These are phyloP conservation scores for Gallinago jamesoni DNA, from an alignment of 2,113 vertebrate species.

Conservation along the genomic window DNA sequence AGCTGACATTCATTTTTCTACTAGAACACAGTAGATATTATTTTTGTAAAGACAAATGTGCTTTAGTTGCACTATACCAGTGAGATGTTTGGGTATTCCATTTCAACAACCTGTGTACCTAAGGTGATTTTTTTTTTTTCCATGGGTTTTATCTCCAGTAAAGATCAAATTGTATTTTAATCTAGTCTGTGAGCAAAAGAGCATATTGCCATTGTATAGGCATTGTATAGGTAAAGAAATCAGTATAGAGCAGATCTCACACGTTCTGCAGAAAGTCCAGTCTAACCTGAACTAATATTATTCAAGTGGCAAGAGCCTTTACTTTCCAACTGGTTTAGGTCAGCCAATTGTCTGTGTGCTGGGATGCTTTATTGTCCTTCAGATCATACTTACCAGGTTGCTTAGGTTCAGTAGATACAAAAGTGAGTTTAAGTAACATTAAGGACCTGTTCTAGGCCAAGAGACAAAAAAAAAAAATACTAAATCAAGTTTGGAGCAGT, in stretches of 20 bases:
- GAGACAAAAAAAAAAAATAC: background rate
- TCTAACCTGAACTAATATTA: background rate
- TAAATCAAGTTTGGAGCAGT: background rate
- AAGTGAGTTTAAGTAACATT: constrained; percentile 45
- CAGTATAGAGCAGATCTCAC: constrained; percentile 1
- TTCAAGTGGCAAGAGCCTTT: constrained; percentile 13
- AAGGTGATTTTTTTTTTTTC: background rate
- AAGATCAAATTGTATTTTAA: constrained; percentile 28
- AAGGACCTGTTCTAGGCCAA: constrained; percentile 3
- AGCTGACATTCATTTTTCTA: constrained; percentile 44
- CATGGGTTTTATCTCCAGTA: background rate
- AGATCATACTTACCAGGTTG: background rate
- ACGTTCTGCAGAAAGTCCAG: background rate
- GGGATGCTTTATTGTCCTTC: constrained; percentile 16
- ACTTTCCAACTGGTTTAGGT: background rate
- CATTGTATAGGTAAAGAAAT: constrained; percentile 9
- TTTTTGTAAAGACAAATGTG: constrained; percentile 50
- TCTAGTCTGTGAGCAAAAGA: background rate
- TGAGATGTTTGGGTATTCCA: background rate
- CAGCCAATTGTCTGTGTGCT: background rate
- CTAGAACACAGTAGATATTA: background rate
- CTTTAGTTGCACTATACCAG: constrained; percentile 48
- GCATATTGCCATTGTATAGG: background rate
- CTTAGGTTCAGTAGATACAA: background rate
- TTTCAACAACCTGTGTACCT: background rate